phyloP scores from a whole-genome alignment of 2,113 vertebrate species.

The Copsychus sechellarum region DNA sequence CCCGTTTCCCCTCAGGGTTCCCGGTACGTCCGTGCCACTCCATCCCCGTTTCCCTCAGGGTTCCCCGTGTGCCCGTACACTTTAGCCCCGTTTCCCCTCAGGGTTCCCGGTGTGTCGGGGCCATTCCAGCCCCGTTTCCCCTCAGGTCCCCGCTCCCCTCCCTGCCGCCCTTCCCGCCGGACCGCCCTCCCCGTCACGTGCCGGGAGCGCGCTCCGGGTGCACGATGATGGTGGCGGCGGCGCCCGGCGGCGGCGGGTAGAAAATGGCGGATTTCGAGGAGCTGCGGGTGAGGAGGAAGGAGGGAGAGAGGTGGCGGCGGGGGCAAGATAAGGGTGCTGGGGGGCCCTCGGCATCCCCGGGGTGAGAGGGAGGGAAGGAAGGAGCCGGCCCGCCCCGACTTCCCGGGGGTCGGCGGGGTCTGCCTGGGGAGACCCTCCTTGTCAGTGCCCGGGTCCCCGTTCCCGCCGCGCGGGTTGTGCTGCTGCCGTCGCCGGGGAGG shows the following conservation, averaged over 20 bases:
- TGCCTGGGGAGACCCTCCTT: background rate
- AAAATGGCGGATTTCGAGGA: slow-evolving; percentile 87
- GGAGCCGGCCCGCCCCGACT: background rate
- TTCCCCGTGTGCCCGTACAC: too few relatives aligned
- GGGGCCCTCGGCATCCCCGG: background rate
- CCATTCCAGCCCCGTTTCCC: rapidly evolving
- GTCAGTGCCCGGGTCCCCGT: background rate
- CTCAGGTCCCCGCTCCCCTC: background rate
- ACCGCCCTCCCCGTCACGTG: slow-evolving; percentile 24
- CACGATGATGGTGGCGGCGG: slow-evolving; percentile 68
- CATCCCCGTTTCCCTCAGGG: too few relatives aligned
- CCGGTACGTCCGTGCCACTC: too few relatives aligned
- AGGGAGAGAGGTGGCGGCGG: background rate
- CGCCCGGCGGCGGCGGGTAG: slow-evolving; percentile 51
- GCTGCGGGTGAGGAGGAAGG: slow-evolving; percentile 77
- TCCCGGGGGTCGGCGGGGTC: background rate
- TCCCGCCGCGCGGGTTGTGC: background rate
- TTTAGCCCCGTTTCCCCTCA: too few relatives aligned
- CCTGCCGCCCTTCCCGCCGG: background rate
- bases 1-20: background rate
- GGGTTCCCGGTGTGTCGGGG: too few relatives aligned
- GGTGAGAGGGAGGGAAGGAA: background rate
- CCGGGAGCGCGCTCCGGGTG: background rate
- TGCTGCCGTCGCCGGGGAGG: background rate
- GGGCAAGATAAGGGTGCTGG: background rate